A percentile compares a stretch with the other conserved stretches of the same genome.
Conservation (phyloP, 2,888 invertebrate genomes). For the Cheilosia vernalis region DNA sequence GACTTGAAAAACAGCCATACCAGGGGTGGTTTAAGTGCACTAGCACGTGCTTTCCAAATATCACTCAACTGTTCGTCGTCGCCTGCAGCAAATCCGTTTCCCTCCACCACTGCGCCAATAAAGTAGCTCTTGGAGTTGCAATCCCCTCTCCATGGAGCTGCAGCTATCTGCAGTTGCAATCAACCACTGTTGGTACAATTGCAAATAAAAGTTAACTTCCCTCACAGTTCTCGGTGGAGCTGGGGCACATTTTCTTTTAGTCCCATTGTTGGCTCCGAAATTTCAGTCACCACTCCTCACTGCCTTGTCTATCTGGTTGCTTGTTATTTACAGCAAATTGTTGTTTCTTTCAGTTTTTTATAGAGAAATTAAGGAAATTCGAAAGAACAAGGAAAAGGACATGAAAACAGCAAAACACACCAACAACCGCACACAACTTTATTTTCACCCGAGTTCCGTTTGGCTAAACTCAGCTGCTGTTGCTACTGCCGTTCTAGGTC, state of each 20-base stretch:
- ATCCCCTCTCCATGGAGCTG: neutral
- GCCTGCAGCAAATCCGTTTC: constrained; percentile 62
- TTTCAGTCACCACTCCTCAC: neutral
- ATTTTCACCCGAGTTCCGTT: constrained; percentile 45
- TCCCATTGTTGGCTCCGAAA: neutral
- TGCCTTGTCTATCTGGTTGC: constrained; percentile 16
- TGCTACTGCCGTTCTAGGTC: constrained; percentile 11
- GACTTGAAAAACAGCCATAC: constrained; percentile 44
- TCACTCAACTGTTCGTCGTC: constrained; percentile 53
- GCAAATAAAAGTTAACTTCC: constrained; percentile 65
- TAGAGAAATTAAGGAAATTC: constrained; percentile 67
- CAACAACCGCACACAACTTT: constrained; percentile 29
- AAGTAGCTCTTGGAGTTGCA: constrained; percentile 28
- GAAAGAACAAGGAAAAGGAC: constrained; percentile 21
- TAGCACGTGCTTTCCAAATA: constrained; percentile 60
- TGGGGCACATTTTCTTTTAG: constrained; percentile 8
- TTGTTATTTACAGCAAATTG: constrained; percentile 58
- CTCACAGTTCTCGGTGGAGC: constrained; percentile 27
- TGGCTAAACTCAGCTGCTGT: constrained; percentile 31
- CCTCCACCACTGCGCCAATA: constrained; percentile 30
- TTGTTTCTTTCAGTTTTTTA: constrained; percentile 56
- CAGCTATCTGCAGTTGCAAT: constrained; percentile 72
- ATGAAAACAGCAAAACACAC: neutral
- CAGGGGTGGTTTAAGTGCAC: neutral
- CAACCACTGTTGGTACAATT: constrained; percentile 54